phyloP scores from a whole-genome alignment of 2,113 vertebrate species.

The Callocephalon fimbriatum region DNA sequence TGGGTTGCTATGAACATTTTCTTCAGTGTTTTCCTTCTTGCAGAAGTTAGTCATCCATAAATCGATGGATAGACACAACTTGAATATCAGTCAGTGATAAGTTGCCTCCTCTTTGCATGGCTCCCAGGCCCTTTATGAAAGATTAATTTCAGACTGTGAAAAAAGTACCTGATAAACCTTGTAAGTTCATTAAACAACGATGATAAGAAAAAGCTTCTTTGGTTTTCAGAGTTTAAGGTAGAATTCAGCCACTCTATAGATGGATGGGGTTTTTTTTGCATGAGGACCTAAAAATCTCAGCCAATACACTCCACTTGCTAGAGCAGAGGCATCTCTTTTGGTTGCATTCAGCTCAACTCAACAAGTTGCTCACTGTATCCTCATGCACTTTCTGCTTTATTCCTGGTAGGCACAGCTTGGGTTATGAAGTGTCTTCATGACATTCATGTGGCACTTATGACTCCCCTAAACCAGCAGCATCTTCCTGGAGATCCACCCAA shows the following conservation, averaged over 20 bases:
- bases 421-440: background rate
- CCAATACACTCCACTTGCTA: no score
- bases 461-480: background rate
- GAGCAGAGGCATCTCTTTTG: background rate
- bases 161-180: background rate
- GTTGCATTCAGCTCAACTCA: accelerated
- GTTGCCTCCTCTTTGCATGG: background rate
- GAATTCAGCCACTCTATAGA: background rate
- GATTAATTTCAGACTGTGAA: background rate
- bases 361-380: background rate
- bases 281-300: background rate
- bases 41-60: background rate
- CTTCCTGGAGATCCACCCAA: background rate
- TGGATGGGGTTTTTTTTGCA: no score
- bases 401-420: background rate
- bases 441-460: accelerated
- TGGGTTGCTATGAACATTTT: background rate
- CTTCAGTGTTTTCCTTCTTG: background rate
- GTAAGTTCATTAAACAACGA: no score
- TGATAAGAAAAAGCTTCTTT: background rate
- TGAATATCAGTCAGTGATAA: no score
- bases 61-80: background rate
- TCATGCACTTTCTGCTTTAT: background rate
- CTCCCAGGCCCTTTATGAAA: background rate
- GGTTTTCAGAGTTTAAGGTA: background rate